Conservation (phyloP, 1,140 invertebrate species). For the Orchestia grillus region DNA sequence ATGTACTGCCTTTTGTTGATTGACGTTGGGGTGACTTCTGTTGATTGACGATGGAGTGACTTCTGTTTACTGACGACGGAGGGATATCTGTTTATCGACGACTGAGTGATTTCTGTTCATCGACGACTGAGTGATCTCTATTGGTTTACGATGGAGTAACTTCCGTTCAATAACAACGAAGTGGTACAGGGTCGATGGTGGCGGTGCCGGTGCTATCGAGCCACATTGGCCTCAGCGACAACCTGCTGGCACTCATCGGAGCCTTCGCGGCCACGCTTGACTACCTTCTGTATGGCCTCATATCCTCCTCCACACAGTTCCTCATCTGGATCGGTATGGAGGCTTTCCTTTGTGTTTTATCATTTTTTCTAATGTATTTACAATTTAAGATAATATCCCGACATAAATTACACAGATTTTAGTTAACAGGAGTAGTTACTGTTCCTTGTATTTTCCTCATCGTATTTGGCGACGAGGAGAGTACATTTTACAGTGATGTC, state of each 20-base stretch:
- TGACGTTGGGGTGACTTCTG: too few relatives aligned
- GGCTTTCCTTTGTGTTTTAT: background rate
- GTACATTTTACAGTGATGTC: background rate
- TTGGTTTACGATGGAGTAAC: background rate
- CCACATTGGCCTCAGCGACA: slow-evolving; percentile 60
- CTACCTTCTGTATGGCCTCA: slow-evolving; percentile 64
- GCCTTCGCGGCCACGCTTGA: slow-evolving; percentile 61
- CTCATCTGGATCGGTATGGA: slow-evolving; percentile 66
- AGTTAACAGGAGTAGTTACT: background rate
- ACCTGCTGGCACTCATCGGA: slow-evolving; percentile 63
- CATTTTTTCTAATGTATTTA: background rate
- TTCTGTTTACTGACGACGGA: too few relatives aligned
- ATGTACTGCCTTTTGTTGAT: too few relatives aligned
- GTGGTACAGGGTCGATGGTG: slow-evolving; percentile 62
- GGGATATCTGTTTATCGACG: too few relatives aligned
- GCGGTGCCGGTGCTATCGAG: slow-evolving; percentile 61
- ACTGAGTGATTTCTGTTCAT: too few relatives aligned
- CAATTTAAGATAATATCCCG: background rate
- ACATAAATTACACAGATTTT: background rate
- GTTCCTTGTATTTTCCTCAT: background rate
- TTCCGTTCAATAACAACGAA: background rate
- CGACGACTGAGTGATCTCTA: too few relatives aligned
- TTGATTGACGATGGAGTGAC: too few relatives aligned
- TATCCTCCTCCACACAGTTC: slow-evolving; percentile 56
- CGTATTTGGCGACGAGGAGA: background rate